A percentile compares a stretch with the other conserved stretches of the same genome.
phyloP scores from a whole-genome alignment of 2,113 vertebrate genomes.

The Ondatra zibethicus region DNA sequence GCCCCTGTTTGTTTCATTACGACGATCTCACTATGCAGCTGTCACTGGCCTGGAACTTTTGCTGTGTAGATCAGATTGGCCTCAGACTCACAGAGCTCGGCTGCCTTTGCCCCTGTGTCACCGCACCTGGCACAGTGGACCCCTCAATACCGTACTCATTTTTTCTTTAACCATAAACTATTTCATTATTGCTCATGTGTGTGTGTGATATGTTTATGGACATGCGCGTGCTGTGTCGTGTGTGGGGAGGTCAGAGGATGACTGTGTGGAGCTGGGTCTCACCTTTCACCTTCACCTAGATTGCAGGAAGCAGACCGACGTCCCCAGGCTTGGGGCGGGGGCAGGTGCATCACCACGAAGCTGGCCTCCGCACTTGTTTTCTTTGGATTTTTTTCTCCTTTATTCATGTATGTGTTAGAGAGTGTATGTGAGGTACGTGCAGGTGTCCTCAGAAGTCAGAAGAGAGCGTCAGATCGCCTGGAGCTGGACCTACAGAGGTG shows the following conservation, averaged over 20 bases:
- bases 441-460: not conserved
- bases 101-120: not conserved
- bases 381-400: not conserved
- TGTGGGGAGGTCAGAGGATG: not conserved
- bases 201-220: not conserved
- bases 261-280: not conserved
- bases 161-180: not conserved
- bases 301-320: not conserved
- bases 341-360: too few relatives aligned
- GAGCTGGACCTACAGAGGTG: not conserved
- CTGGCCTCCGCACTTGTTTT: not conserved
- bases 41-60: not conserved
- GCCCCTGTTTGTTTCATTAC: not conserved
- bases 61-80: not conserved
- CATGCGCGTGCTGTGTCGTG: not conserved
- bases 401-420: not conserved
- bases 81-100: not conserved
- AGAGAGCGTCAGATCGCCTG: not conserved
- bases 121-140: not conserved
- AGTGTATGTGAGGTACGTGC: not conserved
- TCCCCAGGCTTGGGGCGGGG: not conserved
- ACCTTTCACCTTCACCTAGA: not conserved
- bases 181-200: not conserved
- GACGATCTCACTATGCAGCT: not conserved
- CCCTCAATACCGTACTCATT: not conserved